These are phyloP conservation scores for Haplotaxodon microlepis DNA, from an alignment of 2,113 vertebrate species.

Conservation along the genomic window DNA sequence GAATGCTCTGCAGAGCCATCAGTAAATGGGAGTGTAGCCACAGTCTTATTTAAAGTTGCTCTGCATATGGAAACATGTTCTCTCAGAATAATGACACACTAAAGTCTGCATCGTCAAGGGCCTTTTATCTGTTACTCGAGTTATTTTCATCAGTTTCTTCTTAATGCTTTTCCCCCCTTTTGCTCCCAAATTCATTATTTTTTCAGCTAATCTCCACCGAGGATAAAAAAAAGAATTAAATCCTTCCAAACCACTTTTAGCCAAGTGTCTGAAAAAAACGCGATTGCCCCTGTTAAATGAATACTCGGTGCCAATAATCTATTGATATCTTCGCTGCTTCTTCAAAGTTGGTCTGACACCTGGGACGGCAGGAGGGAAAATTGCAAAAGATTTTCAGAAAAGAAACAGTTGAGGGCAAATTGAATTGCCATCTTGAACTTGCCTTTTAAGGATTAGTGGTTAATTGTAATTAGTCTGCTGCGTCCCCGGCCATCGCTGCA, in stretches of 20 bases:
- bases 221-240: conserved; percentile 66
- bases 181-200: conserved; percentile 68
- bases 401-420: conserved; percentile 51
- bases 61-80: background rate
- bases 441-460: conserved; percentile 64
- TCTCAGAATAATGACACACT: conserved; percentile 55
- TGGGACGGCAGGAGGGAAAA: conserved; percentile 53
- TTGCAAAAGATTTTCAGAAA: conserved; percentile 46
- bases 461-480: conserved; percentile 56
- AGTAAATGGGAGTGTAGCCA: background rate
- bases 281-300: conserved; percentile 62
- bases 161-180: conserved; percentile 63
- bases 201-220: conserved; percentile 62
- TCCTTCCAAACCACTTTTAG: conserved; percentile 51
- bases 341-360: conserved; percentile 63
- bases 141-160: conserved; percentile 59
- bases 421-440: conserved; percentile 63
- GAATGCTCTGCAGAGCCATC: background rate
- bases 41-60: background rate
- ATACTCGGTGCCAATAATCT: conserved; percentile 60
- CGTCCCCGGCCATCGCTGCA: conserved; percentile 52
- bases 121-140: conserved; percentile 46
- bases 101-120: conserved; percentile 42
- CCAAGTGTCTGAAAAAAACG: conserved; percentile 46
- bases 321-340: conserved; percentile 51